phyloP scores from a whole-genome alignment of 2,113 vertebrate species.

The Oryzias woworae region DNA sequence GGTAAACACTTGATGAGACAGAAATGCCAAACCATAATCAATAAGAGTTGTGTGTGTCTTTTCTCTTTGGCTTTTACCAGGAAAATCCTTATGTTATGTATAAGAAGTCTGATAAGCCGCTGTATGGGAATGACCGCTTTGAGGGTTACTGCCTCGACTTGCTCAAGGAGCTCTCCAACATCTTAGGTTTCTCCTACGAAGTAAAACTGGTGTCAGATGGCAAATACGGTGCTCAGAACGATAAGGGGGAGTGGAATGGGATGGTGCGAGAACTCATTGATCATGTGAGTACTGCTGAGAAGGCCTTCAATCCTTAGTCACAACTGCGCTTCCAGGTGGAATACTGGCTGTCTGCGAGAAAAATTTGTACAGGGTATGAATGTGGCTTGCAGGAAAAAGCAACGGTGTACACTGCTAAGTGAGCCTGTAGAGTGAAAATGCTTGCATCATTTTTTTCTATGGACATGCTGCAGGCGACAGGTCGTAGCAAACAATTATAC shows the following conservation, averaged over 20 bases:
- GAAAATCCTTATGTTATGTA: slow-evolving; percentile 99
- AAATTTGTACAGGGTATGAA: no score
- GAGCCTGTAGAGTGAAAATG: no score
- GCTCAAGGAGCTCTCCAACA: slow-evolving; percentile 94
- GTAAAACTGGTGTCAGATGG: slow-evolving; percentile 96
- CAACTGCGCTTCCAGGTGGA: no score
- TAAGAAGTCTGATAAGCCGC: slow-evolving; percentile 95
- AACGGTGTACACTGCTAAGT: no score
- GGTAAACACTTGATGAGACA: neutral
- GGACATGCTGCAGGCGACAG: no score
- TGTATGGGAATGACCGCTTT: slow-evolving; percentile 96
- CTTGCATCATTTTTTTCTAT: no score
- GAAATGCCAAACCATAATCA: no score
- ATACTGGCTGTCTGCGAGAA: no score
- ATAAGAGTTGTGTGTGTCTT: neutral
- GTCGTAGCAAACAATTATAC: no score
- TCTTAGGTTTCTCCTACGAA: slow-evolving; percentile 95
- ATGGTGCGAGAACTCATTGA: slow-evolving; percentile 99
- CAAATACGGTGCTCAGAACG: slow-evolving; percentile 97
- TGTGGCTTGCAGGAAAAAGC: no score
- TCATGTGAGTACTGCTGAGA: slow-evolving; percentile 81
- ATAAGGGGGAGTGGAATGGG: slow-evolving; percentile 98
- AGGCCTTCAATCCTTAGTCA: no score
- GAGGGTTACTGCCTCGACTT: slow-evolving; percentile 98
- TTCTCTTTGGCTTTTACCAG: slow-evolving; percentile 63